phyloP scores from a whole-genome alignment of 2,113 vertebrate genomes.

The Typhlomys cinereus region DNA sequence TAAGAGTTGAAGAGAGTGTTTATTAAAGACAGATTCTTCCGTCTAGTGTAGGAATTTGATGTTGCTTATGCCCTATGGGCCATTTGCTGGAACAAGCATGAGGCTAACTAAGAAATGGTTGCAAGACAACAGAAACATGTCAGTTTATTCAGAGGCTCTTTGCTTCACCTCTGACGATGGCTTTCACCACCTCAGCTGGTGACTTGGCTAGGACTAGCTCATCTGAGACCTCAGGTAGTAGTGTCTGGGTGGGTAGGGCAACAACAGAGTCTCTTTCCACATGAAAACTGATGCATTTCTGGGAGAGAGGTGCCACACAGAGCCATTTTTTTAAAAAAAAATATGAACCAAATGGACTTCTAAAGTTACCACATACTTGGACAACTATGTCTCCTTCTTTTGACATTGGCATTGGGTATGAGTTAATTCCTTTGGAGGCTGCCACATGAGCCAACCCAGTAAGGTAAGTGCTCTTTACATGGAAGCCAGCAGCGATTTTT shows the following conservation, averaged over 20 bases:
- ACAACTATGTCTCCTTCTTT: not conserved
- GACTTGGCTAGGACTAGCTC: not conserved
- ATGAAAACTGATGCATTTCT: conserved; percentile 17
- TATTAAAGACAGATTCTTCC: conserved; percentile 30
- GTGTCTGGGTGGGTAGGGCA: not conserved
- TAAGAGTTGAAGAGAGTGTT: not conserved
- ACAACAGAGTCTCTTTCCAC: not conserved
- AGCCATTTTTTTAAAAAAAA: fast-evolving
- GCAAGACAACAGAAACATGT: conserved; percentile 54
- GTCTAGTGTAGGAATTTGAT: conserved; percentile 18
- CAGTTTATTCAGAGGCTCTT: not conserved
- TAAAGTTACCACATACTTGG: not conserved
- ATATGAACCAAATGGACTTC: not conserved
- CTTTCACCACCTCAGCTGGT: not conserved
- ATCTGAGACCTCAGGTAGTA: not conserved
- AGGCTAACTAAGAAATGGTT: not conserved
- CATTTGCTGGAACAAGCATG: conserved; percentile 63
- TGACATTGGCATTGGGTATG: not conserved
- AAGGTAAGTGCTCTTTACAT: not conserved
- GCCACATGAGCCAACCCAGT: not conserved
- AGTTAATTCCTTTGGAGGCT: not conserved
- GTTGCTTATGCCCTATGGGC: not conserved
- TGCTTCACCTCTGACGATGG: conserved; percentile 41
- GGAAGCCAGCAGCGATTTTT: not conserved
- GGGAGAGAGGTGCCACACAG: fast-evolving